phyloP scores from a whole-genome alignment of 2,113 vertebrate genomes.

The Callaeas wilsoni region DNA sequence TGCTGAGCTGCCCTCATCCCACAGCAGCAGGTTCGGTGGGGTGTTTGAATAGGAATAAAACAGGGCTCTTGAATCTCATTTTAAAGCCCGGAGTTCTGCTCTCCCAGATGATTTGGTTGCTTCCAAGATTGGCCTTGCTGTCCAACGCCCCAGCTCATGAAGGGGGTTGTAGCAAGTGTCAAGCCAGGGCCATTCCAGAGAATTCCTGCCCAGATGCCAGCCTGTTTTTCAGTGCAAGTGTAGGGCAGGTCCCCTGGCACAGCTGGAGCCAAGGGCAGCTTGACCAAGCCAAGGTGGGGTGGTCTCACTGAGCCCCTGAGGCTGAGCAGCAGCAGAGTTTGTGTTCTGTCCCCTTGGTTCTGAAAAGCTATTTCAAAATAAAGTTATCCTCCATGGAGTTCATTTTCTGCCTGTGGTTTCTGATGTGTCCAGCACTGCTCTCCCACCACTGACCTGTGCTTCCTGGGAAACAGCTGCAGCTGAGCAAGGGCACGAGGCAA shows the following conservation, averaged over 20 bases:
- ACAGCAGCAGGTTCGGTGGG: background rate
- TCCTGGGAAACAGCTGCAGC: background rate
- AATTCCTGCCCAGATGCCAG: background rate
- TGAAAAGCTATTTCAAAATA: constrained; percentile 19
- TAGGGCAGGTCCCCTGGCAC: background rate
- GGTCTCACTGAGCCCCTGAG: background rate
- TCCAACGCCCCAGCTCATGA: rapidly evolving
- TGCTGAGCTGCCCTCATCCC: background rate
- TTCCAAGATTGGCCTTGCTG: rapidly evolving
- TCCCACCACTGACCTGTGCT: background rate
- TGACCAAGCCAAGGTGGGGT: background rate
- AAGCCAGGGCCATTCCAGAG: background rate
- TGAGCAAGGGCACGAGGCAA: background rate
- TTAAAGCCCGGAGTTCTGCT: background rate
- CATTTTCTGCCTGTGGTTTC: background rate
- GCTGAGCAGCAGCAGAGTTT: background rate
- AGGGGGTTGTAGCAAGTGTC: background rate
- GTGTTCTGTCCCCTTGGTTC: background rate
- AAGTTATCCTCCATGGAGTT: background rate
- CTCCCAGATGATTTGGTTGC: background rate
- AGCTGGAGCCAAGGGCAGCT: background rate
- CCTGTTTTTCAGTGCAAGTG: background rate
- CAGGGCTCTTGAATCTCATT: background rate
- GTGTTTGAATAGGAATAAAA: background rate
- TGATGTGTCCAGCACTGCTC: background rate